Conservation (phyloP, 2,888 invertebrate species). For the Xiphydria camelus region DNA sequence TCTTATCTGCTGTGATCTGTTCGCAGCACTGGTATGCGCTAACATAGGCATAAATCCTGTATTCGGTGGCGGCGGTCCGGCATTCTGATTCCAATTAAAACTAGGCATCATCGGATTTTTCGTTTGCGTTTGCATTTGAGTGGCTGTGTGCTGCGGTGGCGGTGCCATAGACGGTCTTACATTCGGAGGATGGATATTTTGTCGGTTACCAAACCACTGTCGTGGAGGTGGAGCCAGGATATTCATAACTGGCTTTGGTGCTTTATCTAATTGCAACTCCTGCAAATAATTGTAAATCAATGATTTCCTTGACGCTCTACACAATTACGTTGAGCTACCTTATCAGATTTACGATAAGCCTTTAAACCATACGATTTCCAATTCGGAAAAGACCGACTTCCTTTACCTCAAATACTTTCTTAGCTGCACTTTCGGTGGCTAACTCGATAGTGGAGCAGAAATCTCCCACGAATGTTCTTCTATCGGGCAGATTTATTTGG, state of each 20-base stretch:
- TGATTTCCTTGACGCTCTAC: neutral
- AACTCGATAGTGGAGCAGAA: constrained; percentile 56
- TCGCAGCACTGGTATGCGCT: constrained; percentile 15
- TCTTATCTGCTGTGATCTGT: constrained; percentile 17
- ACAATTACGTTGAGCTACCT: neutral
- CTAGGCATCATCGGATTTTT: constrained; percentile 13
- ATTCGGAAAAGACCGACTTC: neutral
- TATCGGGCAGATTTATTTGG: constrained; percentile 59
- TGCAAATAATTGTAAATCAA: constrained; percentile 15
- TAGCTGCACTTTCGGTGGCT: constrained; percentile 60
- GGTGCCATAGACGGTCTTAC: constrained; percentile 25
- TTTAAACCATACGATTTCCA: neutral
- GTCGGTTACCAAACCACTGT: constrained; percentile 25
- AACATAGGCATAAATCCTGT: constrained; percentile 24
- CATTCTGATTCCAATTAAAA: constrained; percentile 21
- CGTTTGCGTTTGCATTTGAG: constrained; percentile 14
- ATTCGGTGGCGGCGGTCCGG: constrained; percentile 14
- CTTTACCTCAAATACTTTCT: constrained; percentile 45
- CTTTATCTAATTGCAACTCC: constrained; percentile 38
- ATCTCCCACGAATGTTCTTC: constrained; percentile 58
- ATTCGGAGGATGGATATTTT: constrained; percentile 23
- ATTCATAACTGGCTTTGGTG: constrained; percentile 34
- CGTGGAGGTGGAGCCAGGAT: constrained; percentile 36
- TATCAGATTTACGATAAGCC: no score
- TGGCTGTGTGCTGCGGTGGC: constrained; percentile 14